phyloP scores from a whole-genome alignment of 2,113 vertebrate species.

The Tragulus kanchil region DNA sequence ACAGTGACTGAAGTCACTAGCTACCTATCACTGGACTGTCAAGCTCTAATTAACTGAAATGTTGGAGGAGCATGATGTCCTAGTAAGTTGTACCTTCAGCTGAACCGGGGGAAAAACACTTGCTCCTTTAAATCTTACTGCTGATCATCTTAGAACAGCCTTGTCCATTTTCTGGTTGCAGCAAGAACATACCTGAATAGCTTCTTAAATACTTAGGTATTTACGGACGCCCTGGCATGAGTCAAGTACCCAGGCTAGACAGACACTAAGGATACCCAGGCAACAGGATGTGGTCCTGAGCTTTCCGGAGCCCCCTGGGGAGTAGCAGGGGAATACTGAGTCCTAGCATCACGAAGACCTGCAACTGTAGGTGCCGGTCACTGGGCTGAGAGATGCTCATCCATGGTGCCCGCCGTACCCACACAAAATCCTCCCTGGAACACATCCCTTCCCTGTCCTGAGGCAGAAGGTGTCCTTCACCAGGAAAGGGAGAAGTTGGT shows the following conservation, averaged over 20 bases:
- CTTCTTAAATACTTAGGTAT: neutral
- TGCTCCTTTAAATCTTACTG: neutral
- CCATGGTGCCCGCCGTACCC: accelerated
- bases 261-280: neutral
- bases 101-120: neutral
- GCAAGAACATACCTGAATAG: neutral
- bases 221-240: neutral
- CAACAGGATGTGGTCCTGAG: neutral
- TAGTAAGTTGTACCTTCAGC: neutral
- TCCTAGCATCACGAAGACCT: neutral
- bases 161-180: neutral
- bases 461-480: neutral
- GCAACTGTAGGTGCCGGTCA: neutral
- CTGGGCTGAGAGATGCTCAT: neutral
- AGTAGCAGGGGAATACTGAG: neutral
- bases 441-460: neutral
- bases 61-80: neutral
- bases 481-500: neutral
- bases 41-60: neutral
- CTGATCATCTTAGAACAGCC: neutral
- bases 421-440: neutral
- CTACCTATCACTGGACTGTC: neutral
- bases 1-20: slow-evolving; percentile 68
- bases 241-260: neutral
- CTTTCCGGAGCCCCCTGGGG: neutral